Evolutionary conservation across 1,140 invertebrate species (phyloP), one percentile per base, ranked within the genome.

Genomic region (Papilio polyxenes): DNA sequence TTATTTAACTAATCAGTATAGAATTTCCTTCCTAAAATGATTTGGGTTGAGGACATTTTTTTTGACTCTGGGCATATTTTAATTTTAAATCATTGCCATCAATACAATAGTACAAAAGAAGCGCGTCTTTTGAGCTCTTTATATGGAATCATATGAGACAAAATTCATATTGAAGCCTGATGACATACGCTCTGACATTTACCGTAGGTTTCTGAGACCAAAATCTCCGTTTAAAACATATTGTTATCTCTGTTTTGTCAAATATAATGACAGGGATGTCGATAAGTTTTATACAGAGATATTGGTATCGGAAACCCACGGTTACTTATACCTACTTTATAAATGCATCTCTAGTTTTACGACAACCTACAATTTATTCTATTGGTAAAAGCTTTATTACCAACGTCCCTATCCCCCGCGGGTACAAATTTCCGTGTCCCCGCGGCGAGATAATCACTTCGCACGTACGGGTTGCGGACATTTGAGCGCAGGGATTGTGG

Each of bases 381-480:
- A 81, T 31, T 75, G 51, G 20, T 53, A 17, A 78, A 20, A 81
- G 15, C 37, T 62, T 40, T 8, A n/a, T 37, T 74, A 51, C 17
- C 20, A 84, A 11, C 85, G 87, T 53, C 86, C 86, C 86, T 88
- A 76, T 65, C 1, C 2, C 56, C n/a, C 56, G 82, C 53, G 75
- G 81, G 83, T 79, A 81, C 83, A 88, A 81, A 86, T 87, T 87
- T 86, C 69, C 80, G 84, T 80, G 78, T 82, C 85, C 83, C 83
- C 81, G 83, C 75, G 83, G 86, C 82, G 85, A 86, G 85, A 87
- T 90, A 91, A 90, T 91, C 88, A 89, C 86, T 40, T 85, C 53
- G 79, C 85, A 81, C 79, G 80, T 74, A 85, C 86, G 86, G 86
- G 85, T 86, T 85, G 75, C 82, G 82, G 51, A 86, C 86, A 88